Evolutionary conservation across 2,888 invertebrate genomes (phyloP).

Genomic region (Drosophila pseudotalamancana): DNA sequence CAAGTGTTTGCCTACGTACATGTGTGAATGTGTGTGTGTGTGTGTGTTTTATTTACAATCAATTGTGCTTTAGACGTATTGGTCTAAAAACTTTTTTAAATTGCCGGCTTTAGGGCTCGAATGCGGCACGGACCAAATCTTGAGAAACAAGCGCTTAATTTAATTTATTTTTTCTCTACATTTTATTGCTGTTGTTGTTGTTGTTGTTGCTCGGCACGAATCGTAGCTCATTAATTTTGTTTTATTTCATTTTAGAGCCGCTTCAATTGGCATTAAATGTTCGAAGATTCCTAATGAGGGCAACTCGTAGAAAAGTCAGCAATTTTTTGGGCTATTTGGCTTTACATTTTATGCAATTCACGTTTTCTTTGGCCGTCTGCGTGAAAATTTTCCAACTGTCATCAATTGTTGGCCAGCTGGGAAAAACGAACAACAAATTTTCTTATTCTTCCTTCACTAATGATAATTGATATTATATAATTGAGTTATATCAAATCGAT

Average conservation of each 20-base stretch:
- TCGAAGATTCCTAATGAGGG: slow-evolving; percentile 39
- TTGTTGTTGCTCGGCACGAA: slow-evolving; percentile 53
- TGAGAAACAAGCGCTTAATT: slow-evolving; percentile 73
- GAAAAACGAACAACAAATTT: slow-evolving; percentile 22
- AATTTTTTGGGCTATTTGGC: slow-evolving; percentile 62
- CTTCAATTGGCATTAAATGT: slow-evolving; percentile 61
- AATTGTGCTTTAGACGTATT: slow-evolving; percentile 58
- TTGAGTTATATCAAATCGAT: slow-evolving; percentile 58
- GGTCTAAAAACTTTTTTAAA: slow-evolving; percentile 66
- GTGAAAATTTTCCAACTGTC: slow-evolving; percentile 38
- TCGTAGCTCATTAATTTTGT: slow-evolving; percentile 74
- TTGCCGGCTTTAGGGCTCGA: slow-evolving; percentile 34
- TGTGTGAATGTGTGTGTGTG: slow-evolving; percentile 10
- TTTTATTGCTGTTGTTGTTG: slow-evolving; percentile 17
- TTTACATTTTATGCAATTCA: slow-evolving; percentile 72
- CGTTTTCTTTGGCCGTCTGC: slow-evolving; percentile 48
- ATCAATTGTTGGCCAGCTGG: slow-evolving; percentile 35
- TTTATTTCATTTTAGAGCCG: slow-evolving; percentile 71
- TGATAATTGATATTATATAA: slow-evolving; percentile 64
- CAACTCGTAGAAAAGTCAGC: slow-evolving; percentile 47
- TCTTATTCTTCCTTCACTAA: slow-evolving; percentile 21
- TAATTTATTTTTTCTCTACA: slow-evolving; percentile 71
- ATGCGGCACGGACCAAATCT: slow-evolving; percentile 41
- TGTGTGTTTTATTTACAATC: slow-evolving; percentile 62
- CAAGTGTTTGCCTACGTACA: slow-evolving; percentile 6